Evolutionary conservation across 2,113 vertebrate species (phyloP).

Genomic region (Nibea albiflora): DNA sequence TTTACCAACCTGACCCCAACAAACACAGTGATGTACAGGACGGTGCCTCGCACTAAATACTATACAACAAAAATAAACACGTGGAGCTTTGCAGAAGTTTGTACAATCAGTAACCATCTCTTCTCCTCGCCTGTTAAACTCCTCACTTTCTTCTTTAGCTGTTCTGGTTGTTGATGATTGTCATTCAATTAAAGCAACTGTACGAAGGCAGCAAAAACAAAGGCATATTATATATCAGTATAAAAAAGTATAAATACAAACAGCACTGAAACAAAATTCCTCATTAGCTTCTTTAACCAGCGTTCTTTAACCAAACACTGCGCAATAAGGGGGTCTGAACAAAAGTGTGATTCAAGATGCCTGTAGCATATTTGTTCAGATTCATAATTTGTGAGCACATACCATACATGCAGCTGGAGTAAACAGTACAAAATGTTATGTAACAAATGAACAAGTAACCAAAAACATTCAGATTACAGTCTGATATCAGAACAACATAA

Average conservation of each 20-base stretch:
- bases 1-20: conserved; percentile 2
- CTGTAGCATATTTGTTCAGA: conserved; percentile 21
- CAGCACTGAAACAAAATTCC: neutral
- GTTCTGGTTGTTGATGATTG: neutral
- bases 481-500: neutral
- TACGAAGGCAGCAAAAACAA: conserved; percentile 13
- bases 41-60: conserved; percentile 7
- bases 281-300: no score
- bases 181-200: conserved; percentile 3
- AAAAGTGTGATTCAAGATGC: neutral
- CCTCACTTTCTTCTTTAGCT: neutral
- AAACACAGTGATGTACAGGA: conserved; percentile 28
- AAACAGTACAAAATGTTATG: neutral
- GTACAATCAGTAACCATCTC: neutral
- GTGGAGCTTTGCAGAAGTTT: conserved; percentile 3
- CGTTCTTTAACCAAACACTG: neutral
- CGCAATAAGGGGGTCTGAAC: neutral
- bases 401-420: conserved; percentile 12
- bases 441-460: neutral
- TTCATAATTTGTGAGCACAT: conserved; percentile 22
- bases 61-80: conserved; percentile 37
- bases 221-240: neutral
- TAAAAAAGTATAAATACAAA: conserved; percentile 38
- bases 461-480: neutral
- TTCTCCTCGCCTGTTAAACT: neutral